Base-by-base conservation (phyloP, 2,888 invertebrate genomes). In the Mythimna loreyi region DNA sequence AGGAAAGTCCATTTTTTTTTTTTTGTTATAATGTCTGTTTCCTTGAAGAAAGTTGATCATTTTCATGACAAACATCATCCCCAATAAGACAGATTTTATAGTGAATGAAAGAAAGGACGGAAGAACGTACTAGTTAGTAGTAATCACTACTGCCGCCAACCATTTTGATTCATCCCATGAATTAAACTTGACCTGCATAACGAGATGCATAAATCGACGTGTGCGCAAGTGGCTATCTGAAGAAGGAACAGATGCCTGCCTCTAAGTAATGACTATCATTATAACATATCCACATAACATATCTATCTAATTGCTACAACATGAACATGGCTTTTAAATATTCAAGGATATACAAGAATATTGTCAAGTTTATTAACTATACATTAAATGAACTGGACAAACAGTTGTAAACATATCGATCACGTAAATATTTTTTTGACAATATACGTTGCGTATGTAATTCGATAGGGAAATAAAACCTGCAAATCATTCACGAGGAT, bases 211-310 rank as follows among this genome's bases (percentile, higher is more conserved):
- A 55, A 60, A 53, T 43, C 36, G 45, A 56, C 47, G 23, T 28
- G 11, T 75, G 56, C 45, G 53, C 59, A 69, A 47, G 58, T 70
- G 50, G 64, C 78, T 62, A 60, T 61, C 67, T 43, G 56, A 76
- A 56, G 56, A 60, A 64, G 72, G 43, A 57, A 64, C 76, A 49
- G 36, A 52, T 77, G 67, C 65, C 53, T 57, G 25, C 52, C 30
- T 63, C 57, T 58, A 28, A 52, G 36, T 40, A 58, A 40, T 49
- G 21, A 40, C 47, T 72, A 53, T 43, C 1, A 45, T 76, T 56
- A 33, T 45, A 53, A 47, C 25, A 23, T 25, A 45, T 50, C 25
- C 25, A 36, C n/a, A 4, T 60, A 40, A 45, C n/a, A 16, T 33
- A 16, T 40, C 40, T 40, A 8, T 47, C 50, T 75, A 71, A 75